Base-by-base conservation (phyloP, 2,113 vertebrate species). In the Leucopsar rothschildi region DNA sequence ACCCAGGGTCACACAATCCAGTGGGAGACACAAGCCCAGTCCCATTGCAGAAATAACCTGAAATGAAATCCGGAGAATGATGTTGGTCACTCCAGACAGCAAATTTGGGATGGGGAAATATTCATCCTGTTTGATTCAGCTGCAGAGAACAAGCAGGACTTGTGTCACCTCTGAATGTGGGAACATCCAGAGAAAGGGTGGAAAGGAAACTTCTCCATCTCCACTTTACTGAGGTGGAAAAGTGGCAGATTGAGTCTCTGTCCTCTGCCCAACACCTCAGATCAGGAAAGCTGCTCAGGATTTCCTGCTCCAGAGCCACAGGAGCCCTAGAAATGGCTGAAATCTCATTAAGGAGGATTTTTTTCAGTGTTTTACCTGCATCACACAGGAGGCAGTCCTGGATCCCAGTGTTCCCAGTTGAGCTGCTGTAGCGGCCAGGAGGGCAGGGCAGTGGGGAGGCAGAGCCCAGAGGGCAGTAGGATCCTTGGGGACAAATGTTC, bases 1-100 rank as follows among this genome's bases (percentile, higher is more conserved):
- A 99, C 31, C 99, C 99, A 85, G 98, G 83, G 86, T 96, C 96
- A 96, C 99, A 99, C 96, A 97, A 61, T 12, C 98, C 99, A 31
- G 97, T 96, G 35, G 98, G 98, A 31, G 94, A 86, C 4, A 95
- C 55, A 5, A 99, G 98, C 7, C 98, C 98, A 1, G 90, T 64
- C 14, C 96, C 93, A 60, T 95, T 53, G 35, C 99, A 99, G 76
- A 98, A 99, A 97, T 98, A 98, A 24, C 99, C 98, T 66, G 98
- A 95, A 60, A 95, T 94, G 78, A 95, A 63, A 95, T 87, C 68
- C 97, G 98, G 1, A 8, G 31, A 33, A 49, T 5, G 11, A 12
- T 18, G n/a, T 1, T 17, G 27, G 39, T 22, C 22, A 5, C 21
- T 53, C 13, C 15, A 47, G 50, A 50, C 3, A 78, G 39, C 15